phyloP scores from a whole-genome alignment of 2,888 invertebrate species.

The Drosophila mayaguana region DNA sequence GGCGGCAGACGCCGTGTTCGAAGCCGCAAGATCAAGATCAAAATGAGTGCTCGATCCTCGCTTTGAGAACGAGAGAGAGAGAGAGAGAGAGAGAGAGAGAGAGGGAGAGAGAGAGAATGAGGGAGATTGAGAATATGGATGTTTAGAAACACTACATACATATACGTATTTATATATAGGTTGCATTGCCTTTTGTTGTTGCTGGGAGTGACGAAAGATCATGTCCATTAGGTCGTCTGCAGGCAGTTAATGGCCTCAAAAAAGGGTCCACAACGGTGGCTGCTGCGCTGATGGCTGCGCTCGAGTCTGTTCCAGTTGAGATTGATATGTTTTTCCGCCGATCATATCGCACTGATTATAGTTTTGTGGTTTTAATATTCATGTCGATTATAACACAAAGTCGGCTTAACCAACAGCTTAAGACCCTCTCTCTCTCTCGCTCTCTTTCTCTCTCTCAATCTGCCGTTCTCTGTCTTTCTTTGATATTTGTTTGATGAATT shows the following conservation, averaged over 20 bases:
- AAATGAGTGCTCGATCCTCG: conserved; percentile 29
- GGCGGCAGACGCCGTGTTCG: conserved; percentile 33
- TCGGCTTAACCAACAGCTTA: conserved; percentile 33
- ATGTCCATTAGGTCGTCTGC: conserved; percentile 79
- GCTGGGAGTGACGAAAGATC: conserved; percentile 79
- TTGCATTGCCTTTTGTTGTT: conserved; percentile 52
- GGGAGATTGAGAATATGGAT: conserved; percentile 6
- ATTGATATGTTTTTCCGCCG: conserved; percentile 73
- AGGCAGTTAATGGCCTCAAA: conserved; percentile 72
- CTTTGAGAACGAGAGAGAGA: conserved; percentile 16
- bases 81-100: conserved; percentile 9
- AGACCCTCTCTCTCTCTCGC: background rate
- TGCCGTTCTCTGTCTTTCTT: background rate
- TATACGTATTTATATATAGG: conserved; percentile 23
- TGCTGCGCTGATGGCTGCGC: conserved; percentile 26
- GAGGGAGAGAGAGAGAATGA: conserved; percentile 3
- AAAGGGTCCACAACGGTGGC: conserved; percentile 64
- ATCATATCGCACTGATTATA: conserved; percentile 79
- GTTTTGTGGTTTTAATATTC: conserved; percentile 79
- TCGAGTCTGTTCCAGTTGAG: conserved; percentile 58
- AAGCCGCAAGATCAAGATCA: conserved; percentile 53
- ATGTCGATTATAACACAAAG: conserved; percentile 69
- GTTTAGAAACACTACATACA: conserved; percentile 30
- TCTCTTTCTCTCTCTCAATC: background rate
- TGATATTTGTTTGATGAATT: conserved; percentile 78